phyloP scores from a whole-genome alignment of 2,888 invertebrate genomes.

The Sisyra terminalis region DNA sequence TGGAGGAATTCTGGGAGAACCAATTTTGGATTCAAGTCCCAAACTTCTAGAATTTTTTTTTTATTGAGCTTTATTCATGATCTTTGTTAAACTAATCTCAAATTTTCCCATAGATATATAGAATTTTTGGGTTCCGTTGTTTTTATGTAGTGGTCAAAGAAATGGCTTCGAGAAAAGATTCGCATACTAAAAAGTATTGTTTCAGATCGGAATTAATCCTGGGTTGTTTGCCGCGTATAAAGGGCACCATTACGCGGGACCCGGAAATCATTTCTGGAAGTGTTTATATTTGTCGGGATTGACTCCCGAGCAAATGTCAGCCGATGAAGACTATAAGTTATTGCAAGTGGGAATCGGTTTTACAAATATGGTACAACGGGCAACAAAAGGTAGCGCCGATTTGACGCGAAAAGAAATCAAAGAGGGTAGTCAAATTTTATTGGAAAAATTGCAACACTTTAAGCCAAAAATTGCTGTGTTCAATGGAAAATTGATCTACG shows the following conservation, averaged over 20 bases:
- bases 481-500: slow-evolving; percentile 97
- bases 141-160: too few relatives aligned
- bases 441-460: slow-evolving; percentile 81
- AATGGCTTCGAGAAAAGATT: too few relatives aligned
- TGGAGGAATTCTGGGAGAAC: too few relatives aligned
- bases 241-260: slow-evolving; percentile 97
- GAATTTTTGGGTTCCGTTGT: too few relatives aligned
- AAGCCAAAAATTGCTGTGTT: slow-evolving; percentile 94
- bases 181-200: background rate
- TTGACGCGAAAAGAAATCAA: slow-evolving; percentile 86
- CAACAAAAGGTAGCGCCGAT: slow-evolving; percentile 92
- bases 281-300: slow-evolving; percentile 88
- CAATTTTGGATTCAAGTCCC: too few relatives aligned
- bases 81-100: too few relatives aligned
- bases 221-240: slow-evolving; percentile 94
- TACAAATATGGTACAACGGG: slow-evolving; percentile 93
- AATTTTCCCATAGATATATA: too few relatives aligned
- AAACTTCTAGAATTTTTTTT: too few relatives aligned
- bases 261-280: slow-evolving; percentile 99
- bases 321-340: slow-evolving; percentile 89
- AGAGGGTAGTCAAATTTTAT: slow-evolving; percentile 75
- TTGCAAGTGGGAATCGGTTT: slow-evolving; percentile 92
- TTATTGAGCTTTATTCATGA: too few relatives aligned
- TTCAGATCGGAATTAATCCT: slow-evolving; percentile 92
- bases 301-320: slow-evolving; percentile 88